Evolutionary conservation across 2,888 invertebrate species (phyloP).

Genomic region (Hedychridium roseum): DNA sequence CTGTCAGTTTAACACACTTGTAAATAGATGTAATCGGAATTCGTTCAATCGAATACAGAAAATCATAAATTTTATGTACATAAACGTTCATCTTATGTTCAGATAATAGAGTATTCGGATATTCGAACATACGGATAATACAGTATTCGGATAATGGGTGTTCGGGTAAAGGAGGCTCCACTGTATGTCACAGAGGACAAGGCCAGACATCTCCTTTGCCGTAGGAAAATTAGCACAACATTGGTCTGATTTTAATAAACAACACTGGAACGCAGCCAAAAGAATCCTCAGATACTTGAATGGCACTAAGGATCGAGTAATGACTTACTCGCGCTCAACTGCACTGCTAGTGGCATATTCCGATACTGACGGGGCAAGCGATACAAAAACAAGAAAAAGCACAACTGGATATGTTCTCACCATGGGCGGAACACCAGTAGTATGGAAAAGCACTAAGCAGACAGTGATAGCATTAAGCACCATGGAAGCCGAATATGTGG

Average conservation of each 20-base stretch:
- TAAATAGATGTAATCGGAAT: too few species aligned
- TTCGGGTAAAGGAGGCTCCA: too few species aligned
- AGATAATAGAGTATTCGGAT: too few species aligned
- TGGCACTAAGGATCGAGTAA: conserved; percentile 12
- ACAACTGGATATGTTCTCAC: conserved; percentile 19
- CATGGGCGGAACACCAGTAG: conserved; percentile 17
- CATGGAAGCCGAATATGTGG: conserved; percentile 23
- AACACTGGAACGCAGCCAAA: conserved; percentile 25
- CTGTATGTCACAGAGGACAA: too few species aligned
- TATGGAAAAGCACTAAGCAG: conserved; percentile 21
- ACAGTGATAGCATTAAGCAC: conserved; percentile 18
- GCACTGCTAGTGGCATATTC: conserved; percentile 11
- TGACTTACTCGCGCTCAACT: conserved; percentile 9
- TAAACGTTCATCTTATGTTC: too few species aligned
- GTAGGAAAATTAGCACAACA: conserved; percentile 24
- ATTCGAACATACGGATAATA: too few species aligned
- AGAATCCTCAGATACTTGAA: conserved; percentile 18
- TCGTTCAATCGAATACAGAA: too few species aligned
- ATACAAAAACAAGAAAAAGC: conserved; percentile 13
- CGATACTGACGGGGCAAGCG: conserved; percentile 25
- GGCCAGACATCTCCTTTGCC: too few species aligned
- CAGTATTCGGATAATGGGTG: too few species aligned
- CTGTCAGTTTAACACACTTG: too few species aligned
- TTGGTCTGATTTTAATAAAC: conserved; percentile 9
- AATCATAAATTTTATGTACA: too few species aligned